Percentiles rank a stretch among this genome's conserved stretches.
phyloP scores from a whole-genome alignment of 2,113 vertebrate genomes.

The Halichoerus grypus region DNA sequence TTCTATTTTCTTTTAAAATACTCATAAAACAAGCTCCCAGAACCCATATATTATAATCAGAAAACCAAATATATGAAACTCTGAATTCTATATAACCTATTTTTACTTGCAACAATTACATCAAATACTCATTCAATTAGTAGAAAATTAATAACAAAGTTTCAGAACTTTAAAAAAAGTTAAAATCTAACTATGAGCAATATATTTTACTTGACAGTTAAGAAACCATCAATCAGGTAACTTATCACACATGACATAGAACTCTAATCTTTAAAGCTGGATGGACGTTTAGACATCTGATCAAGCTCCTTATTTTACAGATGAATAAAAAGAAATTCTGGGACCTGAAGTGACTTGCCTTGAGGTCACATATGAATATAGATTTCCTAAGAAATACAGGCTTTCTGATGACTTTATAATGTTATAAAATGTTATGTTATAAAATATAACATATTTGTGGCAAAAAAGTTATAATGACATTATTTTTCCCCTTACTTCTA shows the following conservation, averaged over 20 bases:
- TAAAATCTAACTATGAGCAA: neutral
- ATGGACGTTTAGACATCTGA: neutral
- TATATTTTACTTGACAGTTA: conserved; percentile 21
- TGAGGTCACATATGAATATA: neutral
- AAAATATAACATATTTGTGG: neutral
- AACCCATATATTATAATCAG: neutral
- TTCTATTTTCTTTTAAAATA: conserved; percentile 47
- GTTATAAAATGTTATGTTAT: neutral
- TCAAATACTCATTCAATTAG: neutral
- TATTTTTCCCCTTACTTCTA: neutral
- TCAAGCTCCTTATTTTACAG: conserved; percentile 17
- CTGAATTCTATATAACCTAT: neutral
- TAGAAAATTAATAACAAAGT: conserved; percentile 22
- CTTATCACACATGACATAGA: neutral
- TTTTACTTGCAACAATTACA: conserved; percentile 20
- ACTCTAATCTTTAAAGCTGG: conserved; percentile 36
- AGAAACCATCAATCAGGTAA: neutral
- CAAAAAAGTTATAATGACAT: conserved; percentile 1
- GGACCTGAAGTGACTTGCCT: neutral
- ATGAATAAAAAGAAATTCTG: conserved; percentile 18
- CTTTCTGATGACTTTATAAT: conserved; percentile 22
- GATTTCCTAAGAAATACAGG: neutral
- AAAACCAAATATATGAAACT: neutral
- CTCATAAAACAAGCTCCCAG: conserved; percentile 7
- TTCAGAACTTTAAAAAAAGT: conserved; percentile 43